Evolutionary conservation across 2,113 vertebrate genomes (phyloP), one percentile per base, ranked within the genome.

Genomic region (Entelurus aequoreus): DNA sequence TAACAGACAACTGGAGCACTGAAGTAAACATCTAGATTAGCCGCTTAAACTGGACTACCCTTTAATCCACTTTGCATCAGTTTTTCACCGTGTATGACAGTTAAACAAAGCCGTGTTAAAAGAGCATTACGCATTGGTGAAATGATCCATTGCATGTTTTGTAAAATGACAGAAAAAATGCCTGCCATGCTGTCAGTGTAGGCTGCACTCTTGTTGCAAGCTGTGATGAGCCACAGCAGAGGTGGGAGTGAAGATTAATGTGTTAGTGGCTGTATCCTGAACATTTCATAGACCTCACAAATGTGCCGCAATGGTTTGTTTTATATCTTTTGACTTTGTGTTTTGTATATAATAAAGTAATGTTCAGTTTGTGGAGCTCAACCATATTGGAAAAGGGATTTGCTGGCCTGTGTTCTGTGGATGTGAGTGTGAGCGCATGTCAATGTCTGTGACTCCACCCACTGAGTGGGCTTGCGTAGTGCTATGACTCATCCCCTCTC

Each of bases 401-500:
- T 79, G 61, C 21, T 81, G 75, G 79, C 54, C 48, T 78, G 59
- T 49, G 63, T 78, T 83, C 57, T 66, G 72, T 78, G 68, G 63
- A 71, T 78, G 71, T 66, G 71, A 56, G 59, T 53, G 59, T 53
- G 76, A 78, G 84, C 81, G 80, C 71, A 69, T 79, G 73, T 60
- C 37, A 63, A 69, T 79, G 73, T 60, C 37, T 61, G 77, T 81
- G 69, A 77, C 87, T 88, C 87, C 87, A 82, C 85, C 85, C 83
- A 83, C 85, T 79, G 85, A 85, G 87, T 88, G 85, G 87, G 84
- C 65, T 84, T 84, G 80, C 74, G 78, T 88, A 83, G 84, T 12
- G 71, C 78, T 81, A 86, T 88, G 87, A 88, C 81, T 88, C 87
- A 88, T 86, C 78, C 78, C 60, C 78, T 72, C 84, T 79, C 84